phyloP scores from a whole-genome alignment of 1,140 invertebrate species.

The Teleopsis dalmanni region DNA sequence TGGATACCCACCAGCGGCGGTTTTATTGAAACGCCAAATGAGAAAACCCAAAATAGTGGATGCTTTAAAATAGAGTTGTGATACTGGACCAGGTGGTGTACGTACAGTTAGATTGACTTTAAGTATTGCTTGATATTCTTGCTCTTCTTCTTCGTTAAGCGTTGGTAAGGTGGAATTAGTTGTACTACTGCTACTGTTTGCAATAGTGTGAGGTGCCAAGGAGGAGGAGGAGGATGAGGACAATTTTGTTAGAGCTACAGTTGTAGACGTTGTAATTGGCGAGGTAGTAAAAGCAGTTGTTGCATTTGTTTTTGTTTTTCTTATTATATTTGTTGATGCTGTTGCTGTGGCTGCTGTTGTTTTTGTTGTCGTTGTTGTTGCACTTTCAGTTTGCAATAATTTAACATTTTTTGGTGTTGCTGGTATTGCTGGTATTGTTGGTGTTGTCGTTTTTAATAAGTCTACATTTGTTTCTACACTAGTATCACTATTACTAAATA shows the following conservation, averaged over 20 bases:
- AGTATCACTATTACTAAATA: neutral
- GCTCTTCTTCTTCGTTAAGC: constrained; percentile 17
- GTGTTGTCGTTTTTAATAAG: neutral
- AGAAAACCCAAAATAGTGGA: constrained; percentile 41
- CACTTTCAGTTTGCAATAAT: neutral
- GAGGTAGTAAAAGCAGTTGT: constrained; percentile 16
- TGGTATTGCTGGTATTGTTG: neutral
- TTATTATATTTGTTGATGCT: constrained; percentile 5
- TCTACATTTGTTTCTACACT: neutral
- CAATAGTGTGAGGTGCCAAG: neutral
- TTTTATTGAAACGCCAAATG: constrained; percentile 42
- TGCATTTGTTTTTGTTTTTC: constrained; percentile 9
- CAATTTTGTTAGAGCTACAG: constrained; percentile 3
- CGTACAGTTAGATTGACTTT: constrained; percentile 30
- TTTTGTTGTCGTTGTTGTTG: constrained; percentile 6
- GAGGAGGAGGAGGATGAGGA: neutral
- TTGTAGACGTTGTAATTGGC: constrained; percentile 13
- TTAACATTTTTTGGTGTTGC: neutral
- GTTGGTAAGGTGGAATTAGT: neutral
- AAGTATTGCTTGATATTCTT: constrained; percentile 28
- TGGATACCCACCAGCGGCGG: constrained; percentile 38
- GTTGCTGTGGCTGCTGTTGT: neutral
- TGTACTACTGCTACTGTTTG: neutral
- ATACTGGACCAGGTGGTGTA: constrained; percentile 37
- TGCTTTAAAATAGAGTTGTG: constrained; percentile 38